phyloP scores from a whole-genome alignment of 1,140 invertebrate genomes.

The Aphis craccivora region DNA sequence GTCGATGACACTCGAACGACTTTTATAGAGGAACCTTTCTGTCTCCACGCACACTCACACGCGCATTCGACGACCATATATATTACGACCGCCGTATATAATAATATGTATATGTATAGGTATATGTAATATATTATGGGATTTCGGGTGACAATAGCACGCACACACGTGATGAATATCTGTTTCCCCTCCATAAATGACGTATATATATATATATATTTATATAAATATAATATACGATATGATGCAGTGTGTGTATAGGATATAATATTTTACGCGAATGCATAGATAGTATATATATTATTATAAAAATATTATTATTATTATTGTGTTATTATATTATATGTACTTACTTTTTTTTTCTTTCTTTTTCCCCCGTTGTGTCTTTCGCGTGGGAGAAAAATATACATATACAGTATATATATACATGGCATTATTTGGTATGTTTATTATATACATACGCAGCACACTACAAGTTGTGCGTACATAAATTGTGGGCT shows the following conservation, averaged over 20 bases:
- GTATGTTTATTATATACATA: not conserved
- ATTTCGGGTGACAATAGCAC: constrained; percentile 54
- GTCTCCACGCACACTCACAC: not conserved
- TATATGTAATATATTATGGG: constrained; percentile 32
- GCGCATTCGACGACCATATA: not conserved
- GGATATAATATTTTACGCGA: constrained; percentile 4
- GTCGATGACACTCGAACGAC: constrained; percentile 58
- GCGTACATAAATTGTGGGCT: constrained; percentile 20
- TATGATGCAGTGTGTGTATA: not conserved
- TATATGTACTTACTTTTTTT: not conserved
- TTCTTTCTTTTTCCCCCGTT: not conserved
- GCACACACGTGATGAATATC: constrained; percentile 45
- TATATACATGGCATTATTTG: not conserved
- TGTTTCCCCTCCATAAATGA: constrained; percentile 36
- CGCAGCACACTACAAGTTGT: not conserved
- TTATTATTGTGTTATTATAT: constrained; percentile 24
- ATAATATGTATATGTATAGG: not conserved
- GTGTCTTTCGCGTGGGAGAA: constrained; percentile 48
- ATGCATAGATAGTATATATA: not conserved
- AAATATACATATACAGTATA: not conserved
- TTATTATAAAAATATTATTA: constrained; percentile 50
- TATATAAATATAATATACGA: not conserved
- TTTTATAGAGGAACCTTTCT: constrained; percentile 54
- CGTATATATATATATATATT: not conserved
- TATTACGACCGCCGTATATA: not conserved